These are phyloP conservation scores for Pelobates fuscus DNA, from an alignment of 2,113 vertebrate species.

Conservation along the genomic window DNA sequence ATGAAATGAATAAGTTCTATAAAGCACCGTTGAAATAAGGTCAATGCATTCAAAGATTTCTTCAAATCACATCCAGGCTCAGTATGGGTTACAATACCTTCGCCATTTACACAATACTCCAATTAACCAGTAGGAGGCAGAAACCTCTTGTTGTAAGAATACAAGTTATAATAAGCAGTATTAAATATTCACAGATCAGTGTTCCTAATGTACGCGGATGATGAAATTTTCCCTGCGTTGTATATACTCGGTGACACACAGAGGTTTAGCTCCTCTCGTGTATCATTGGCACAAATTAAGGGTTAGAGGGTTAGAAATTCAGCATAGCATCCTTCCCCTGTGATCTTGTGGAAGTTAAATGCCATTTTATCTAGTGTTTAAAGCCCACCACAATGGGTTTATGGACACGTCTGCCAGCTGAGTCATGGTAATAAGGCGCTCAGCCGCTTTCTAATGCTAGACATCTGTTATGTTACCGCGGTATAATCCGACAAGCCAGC, in stretches of 20 bases:
- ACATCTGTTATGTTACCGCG: background rate
- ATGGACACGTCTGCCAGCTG: slow-evolving; percentile 2
- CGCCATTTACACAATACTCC: background rate
- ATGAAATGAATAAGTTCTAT: background rate
- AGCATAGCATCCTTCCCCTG: background rate
- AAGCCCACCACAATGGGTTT: background rate
- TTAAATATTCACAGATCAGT: background rate
- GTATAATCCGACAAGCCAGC: background rate
- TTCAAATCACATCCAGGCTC: background rate
- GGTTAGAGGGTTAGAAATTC: background rate
- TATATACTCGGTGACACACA: no score
- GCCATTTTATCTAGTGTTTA: background rate
- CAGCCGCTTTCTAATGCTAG: background rate
- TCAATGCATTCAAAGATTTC: background rate
- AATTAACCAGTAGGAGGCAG: background rate
- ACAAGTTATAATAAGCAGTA: background rate
- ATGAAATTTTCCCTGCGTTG: no score
- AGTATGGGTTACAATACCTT: background rate
- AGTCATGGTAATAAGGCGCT: slow-evolving; percentile 20
- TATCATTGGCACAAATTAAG: slow-evolving; percentile 9
- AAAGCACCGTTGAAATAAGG: slow-evolving; percentile 1
- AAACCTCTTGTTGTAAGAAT: background rate
- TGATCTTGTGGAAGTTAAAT: background rate
- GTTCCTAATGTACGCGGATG: background rate
- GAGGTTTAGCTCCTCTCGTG: background rate